Evolutionary conservation across 2,888 invertebrate genomes (phyloP), one percentile per base, ranked within the genome.

Genomic region (Venustoraphidia nigricollis): DNA sequence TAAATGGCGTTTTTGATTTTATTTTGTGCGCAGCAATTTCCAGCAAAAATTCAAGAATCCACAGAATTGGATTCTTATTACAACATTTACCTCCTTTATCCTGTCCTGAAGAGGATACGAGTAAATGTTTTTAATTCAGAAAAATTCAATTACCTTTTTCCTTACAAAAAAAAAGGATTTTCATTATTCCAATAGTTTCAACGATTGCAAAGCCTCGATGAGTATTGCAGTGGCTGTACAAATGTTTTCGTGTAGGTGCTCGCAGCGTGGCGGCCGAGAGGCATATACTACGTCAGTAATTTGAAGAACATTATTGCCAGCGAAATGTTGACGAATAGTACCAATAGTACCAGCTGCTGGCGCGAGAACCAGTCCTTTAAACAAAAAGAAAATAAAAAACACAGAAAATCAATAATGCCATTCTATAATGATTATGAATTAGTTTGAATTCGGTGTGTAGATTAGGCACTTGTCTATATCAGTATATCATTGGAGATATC

Each of bases 281-380:
- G 71, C 79, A 73, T 73, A 67, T 79, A 81, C 88, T 91, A 93
- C 85, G 91, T 92, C 64, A 93, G 77, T 75, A 93, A 77, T 71
- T 92, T 92, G 77, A 91, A 87, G 76, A 93, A 93, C 82, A 93
- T 84, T 71, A 93, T 83, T 69, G 90, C 93, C 77, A 93, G 73
- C 59, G 89, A 86, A 72, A 93, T 84, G 76, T 93, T 93, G 75
- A 91, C 83, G 74, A 93, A 85, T 61, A 93, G 79, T 62, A 93
- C 91, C 67, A 93, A 75, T 74, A 93, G 83, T 70, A 93, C 86
- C 68, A 93, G 77, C 75, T 92, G 91, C 75, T 93, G 92, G 68
- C 92, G 82, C 64, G 91, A 89, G 73, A 93, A 89, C 93, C 93
- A 93, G 79, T 92, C 92, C 91, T 92, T 79, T 8, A 76, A 75